Evolutionary conservation across 2,888 invertebrate genomes (phyloP), one percentile per base, ranked within the genome.

Genomic region (Apotomis capreana): DNA sequence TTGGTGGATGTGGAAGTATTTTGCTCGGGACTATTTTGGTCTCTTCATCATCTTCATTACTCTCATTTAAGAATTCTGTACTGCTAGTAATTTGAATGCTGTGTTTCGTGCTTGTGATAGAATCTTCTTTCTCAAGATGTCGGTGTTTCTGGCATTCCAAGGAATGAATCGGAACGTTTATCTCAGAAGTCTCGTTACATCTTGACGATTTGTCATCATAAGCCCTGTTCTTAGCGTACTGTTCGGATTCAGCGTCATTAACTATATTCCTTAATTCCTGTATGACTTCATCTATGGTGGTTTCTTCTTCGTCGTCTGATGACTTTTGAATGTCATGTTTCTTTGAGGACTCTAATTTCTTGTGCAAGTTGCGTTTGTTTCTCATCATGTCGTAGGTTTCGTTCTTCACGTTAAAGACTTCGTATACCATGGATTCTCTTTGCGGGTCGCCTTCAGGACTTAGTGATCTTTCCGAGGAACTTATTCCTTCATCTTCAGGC

Each of bases 401-500:
- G 76, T 94, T 94, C 81, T 95, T 94, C 3, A 94, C 92, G 74
- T 92, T 94, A 79, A 94, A 95, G 61, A 95, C 91, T 86, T 95
- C 95, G 80, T 95, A 95, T 1, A 95, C 93, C 84, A 94, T 91
- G 0, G 95, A 92, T 76, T 95, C 94, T 75, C 94, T 88, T 83
- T 95, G 95, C 0, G 92, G 88, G 75, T 95, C 95, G 49, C 95
- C 95, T 82, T 96, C 96, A 0, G 97, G 96, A 74, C 96, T 96
- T 58, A 96, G 90, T 55, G 97, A 97, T 77, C 96, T 93, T 84
- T 97, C 97, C 0, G 97, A 97, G 8, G 97, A 97, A 81, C 97
- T 97, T 77, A 97, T 97, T 5, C 97, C 97, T 93, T 97, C 97
- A 82, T 97, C 97, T 89, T 97, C 97, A 54, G 96, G 96, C 77